Evolutionary conservation across 2,888 invertebrate genomes (phyloP).

Genomic region (Hylaea fasciaria): DNA sequence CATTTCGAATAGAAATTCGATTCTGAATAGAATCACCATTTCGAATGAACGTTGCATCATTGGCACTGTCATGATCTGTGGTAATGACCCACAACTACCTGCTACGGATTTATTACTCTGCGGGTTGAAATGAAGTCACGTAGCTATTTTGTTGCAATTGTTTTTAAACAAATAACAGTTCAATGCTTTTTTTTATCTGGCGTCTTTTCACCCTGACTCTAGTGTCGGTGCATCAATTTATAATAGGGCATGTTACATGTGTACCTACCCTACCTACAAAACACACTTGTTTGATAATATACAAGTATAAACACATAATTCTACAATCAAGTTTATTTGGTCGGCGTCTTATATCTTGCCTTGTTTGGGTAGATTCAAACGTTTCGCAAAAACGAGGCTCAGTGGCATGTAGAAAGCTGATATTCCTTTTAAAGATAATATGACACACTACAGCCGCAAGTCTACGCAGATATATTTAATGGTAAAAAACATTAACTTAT

Average conservation of each 20-base stretch:
- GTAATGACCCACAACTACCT: too few relatives aligned
- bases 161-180: background rate
- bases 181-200: background rate
- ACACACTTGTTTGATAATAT: too few relatives aligned
- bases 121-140: conserved; percentile 26
- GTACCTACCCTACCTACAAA: too few relatives aligned
- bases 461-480: conserved; percentile 16
- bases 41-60: too few relatives aligned
- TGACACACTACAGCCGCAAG: conserved; percentile 37
- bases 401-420: conserved; percentile 53
- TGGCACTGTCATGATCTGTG: too few relatives aligned
- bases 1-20: too few relatives aligned
- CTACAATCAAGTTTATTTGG: conserved; percentile 11
- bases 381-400: conserved; percentile 50
- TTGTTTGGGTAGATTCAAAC: conserved; percentile 38
- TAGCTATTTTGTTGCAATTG: conserved; percentile 3
- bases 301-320: background rate
- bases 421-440: conserved; percentile 47
- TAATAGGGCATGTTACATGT: too few relatives aligned
- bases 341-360: conserved; percentile 21
- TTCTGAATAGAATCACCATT: too few relatives aligned
- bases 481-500: conserved; percentile 3
- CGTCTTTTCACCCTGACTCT: background rate
- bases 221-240: too few relatives aligned
- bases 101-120: conserved; percentile 18